These are phyloP conservation scores for Xestobium rufovillosum DNA, from an alignment of 2,888 invertebrate genomes.

Conservation along the genomic window DNA sequence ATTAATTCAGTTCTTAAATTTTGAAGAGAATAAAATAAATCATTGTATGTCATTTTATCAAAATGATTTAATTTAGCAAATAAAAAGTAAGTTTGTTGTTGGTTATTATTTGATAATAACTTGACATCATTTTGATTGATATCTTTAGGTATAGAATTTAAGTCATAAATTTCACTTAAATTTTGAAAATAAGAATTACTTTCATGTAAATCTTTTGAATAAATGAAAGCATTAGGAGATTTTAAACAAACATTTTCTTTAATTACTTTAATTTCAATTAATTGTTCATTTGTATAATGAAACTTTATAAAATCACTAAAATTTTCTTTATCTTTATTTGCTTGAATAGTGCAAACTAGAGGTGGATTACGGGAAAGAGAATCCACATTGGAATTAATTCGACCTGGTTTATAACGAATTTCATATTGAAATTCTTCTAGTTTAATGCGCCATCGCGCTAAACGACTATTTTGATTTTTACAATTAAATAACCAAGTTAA, in stretches of 20 bases:
- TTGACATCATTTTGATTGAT: too few species aligned
- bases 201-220: slow-evolving; percentile 17
- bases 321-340: too few species aligned
- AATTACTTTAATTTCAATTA: slow-evolving; percentile 11
- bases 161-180: slow-evolving; percentile 10
- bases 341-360: too few species aligned
- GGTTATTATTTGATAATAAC: too few species aligned
- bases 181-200: slow-evolving; percentile 14
- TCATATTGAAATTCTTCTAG: slow-evolving; percentile 33
- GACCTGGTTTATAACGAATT: slow-evolving; percentile 30
- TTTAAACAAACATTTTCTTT: slow-evolving; percentile 15
- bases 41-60: slow-evolving; percentile 2
- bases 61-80: not conserved
- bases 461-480: slow-evolving; percentile 29
- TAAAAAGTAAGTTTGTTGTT: too few species aligned
- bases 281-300: slow-evolving; percentile 14
- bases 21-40: not conserved
- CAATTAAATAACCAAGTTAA: slow-evolving; percentile 28
- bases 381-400: slow-evolving; percentile 30
- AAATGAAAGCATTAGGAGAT: slow-evolving; percentile 14
- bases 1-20: too few species aligned
- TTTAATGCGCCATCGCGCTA: slow-evolving; percentile 31
- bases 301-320: slow-evolving; percentile 18
- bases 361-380: too few species aligned
- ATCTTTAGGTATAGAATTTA: too few species aligned